These are phyloP conservation scores for Oryzias javanicus DNA, from an alignment of 2,113 vertebrate species.

Conservation along the genomic window DNA sequence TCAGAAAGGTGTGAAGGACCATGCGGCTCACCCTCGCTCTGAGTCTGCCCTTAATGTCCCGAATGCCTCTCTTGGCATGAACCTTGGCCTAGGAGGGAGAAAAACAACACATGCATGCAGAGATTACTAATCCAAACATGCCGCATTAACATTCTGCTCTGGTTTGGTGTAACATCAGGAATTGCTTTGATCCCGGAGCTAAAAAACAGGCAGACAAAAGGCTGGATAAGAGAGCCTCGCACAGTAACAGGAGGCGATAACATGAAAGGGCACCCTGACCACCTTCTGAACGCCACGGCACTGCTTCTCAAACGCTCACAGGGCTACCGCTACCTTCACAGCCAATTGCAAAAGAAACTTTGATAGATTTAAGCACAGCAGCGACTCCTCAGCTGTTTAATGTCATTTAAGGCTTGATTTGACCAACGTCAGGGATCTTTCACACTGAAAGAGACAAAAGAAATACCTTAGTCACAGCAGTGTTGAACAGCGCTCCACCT, in stretches of 20 bases:
- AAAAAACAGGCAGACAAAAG: conserved; percentile 65
- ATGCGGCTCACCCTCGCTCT: conserved; percentile 84
- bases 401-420: background rate
- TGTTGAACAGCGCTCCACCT: conserved; percentile 89
- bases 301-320: conserved; percentile 24
- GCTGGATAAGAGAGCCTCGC: conserved; percentile 43
- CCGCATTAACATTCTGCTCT: conserved; percentile 63
- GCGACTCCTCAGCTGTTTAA: background rate
- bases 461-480: conserved; percentile 92
- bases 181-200: conserved; percentile 66
- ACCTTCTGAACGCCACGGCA: conserved; percentile 24
- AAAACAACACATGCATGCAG: conserved; percentile 18
- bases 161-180: conserved; percentile 65
- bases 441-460: background rate
- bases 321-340: conserved; percentile 2
- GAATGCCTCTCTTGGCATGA: conserved; percentile 92
- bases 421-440: background rate
- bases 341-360: conserved; percentile 7
- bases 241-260: conserved; percentile 41
- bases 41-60: conserved; percentile 90
- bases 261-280: conserved; percentile 56
- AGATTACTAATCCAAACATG: conserved; percentile 62
- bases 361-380: background rate
- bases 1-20: conserved; percentile 37
- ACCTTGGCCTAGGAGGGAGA: conserved; percentile 83